phyloP scores from a whole-genome alignment of 2,888 invertebrate genomes.

The Crossocerus cetratus region DNA sequence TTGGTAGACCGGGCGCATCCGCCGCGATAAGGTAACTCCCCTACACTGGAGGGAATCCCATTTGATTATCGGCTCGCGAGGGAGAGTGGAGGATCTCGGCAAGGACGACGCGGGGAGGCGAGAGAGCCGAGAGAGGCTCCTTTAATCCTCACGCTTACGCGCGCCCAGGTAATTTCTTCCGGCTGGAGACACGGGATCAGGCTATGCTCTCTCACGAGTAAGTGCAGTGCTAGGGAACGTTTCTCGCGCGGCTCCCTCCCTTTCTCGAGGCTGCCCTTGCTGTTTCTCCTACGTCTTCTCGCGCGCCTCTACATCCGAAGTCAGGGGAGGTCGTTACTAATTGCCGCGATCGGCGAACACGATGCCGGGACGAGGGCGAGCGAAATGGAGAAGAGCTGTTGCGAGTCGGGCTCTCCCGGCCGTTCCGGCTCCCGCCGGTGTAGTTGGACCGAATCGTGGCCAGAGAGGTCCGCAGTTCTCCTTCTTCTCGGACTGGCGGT shows the following conservation, averaged over 20 bases:
- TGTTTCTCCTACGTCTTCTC: slow-evolving; percentile 12
- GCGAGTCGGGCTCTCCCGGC: slow-evolving; percentile 32
- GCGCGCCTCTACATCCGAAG: slow-evolving; percentile 27
- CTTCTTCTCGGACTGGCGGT: not conserved
- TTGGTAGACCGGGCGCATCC: not conserved
- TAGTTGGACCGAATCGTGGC: slow-evolving; percentile 32
- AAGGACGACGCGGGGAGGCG: too few species aligned
- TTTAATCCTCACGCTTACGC: slow-evolving; percentile 35
- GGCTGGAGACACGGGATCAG: slow-evolving; percentile 47
- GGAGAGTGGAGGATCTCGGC: not conserved
- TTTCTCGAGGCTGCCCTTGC: slow-evolving; percentile 4
- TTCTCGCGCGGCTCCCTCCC: slow-evolving; percentile 31
- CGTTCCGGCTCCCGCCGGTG: slow-evolving; percentile 27
- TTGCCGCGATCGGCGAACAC: slow-evolving; percentile 56
- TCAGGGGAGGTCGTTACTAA: slow-evolving; percentile 58
- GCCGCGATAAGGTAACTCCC: slow-evolving; percentile 9
- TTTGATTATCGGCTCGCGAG: slow-evolving; percentile 22
- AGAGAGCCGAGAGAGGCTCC: slow-evolving; percentile 4
- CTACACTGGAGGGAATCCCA: slow-evolving; percentile 15
- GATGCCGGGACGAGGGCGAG: slow-evolving; percentile 35
- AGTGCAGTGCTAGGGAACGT: slow-evolving; percentile 49
- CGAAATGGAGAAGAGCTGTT: slow-evolving; percentile 70
- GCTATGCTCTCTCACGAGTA: slow-evolving; percentile 46
- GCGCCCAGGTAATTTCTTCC: slow-evolving; percentile 39
- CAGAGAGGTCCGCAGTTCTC: not conserved